Evolutionary conservation across 2,888 invertebrate species (phyloP).

Genomic region (Acrobasis suavella): DNA sequence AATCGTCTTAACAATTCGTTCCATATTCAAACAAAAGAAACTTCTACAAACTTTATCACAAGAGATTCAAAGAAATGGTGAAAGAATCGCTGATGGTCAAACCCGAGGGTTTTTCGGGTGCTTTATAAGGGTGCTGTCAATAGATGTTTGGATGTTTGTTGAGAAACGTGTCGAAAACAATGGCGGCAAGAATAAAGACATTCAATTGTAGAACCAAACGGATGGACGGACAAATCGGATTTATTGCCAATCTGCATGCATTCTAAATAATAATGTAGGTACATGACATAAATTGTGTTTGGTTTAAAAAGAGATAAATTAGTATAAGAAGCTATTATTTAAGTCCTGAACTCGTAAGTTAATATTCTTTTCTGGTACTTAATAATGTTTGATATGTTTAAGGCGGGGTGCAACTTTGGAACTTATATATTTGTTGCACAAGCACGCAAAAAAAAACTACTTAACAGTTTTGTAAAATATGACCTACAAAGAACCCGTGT

Average conservation of each 20-base stretch:
- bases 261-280: background rate
- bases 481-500: no score
- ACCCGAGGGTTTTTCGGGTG: conserved; percentile 36
- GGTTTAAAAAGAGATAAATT: no score
- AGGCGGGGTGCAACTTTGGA: no score
- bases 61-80: conserved; percentile 30
- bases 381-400: no score
- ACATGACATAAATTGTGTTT: no score
- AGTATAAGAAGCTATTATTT: no score
- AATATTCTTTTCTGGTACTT: no score
- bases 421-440: no score
- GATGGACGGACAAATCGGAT: background rate
- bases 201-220: conserved; percentile 37
- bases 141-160: conserved; percentile 54
- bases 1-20: background rate
- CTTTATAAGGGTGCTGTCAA: conserved; percentile 49
- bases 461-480: no score
- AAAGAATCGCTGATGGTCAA: conserved; percentile 36
- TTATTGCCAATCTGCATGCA: background rate
- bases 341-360: no score
- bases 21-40: background rate
- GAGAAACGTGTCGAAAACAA: conserved; percentile 57
- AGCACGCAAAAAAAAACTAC: no score
- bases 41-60: conserved; percentile 1
- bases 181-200: conserved; percentile 42